These are phyloP conservation scores for Phymatocera aterrima DNA, from an alignment of 2,888 invertebrate genomes.

Conservation along the genomic window DNA sequence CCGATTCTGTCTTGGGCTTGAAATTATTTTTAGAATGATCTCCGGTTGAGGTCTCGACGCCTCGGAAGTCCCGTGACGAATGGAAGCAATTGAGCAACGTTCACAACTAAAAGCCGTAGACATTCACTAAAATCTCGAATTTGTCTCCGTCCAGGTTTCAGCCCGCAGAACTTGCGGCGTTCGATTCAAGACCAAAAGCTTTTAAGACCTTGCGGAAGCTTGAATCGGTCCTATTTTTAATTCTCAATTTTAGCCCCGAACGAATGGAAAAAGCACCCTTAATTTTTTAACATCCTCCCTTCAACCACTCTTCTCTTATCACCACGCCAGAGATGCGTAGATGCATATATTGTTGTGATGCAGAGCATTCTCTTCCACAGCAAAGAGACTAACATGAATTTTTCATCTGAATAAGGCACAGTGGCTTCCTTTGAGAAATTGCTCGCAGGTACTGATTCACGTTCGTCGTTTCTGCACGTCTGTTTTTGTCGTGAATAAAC, in stretches of 20 bases:
- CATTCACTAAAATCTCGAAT: conserved; percentile 58
- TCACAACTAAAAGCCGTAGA: conserved; percentile 52
- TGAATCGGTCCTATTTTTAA: conserved; percentile 58
- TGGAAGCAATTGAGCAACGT: conserved; percentile 59
- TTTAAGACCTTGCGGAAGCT: conserved; percentile 54
- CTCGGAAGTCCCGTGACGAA: conserved; percentile 59
- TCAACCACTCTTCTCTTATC: conserved; percentile 5
- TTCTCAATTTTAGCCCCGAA: conserved; percentile 48
- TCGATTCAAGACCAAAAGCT: conserved; percentile 56
- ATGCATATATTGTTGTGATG: background rate
- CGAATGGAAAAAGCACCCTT: conserved; percentile 22
- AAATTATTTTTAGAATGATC: conserved; percentile 58
- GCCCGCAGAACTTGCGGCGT: conserved; percentile 46
- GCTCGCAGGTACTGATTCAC: conserved; percentile 26
- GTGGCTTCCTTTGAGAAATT: background rate
- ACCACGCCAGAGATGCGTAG: conserved; percentile 9
- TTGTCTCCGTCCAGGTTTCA: conserved; percentile 51
- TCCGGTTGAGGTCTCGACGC: conserved; percentile 25
- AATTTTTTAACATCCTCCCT: conserved; percentile 35
- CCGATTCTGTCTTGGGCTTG: conserved; percentile 50
- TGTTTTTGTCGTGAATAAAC: conserved; percentile 1
- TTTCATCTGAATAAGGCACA: background rate
- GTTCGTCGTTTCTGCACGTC: conserved; percentile 32
- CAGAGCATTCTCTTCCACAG: conserved; percentile 26
- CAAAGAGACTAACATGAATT: conserved; percentile 12